Base-by-base conservation (phyloP, 2,888 invertebrate species). In the Schrankia costaestrigalis region DNA sequence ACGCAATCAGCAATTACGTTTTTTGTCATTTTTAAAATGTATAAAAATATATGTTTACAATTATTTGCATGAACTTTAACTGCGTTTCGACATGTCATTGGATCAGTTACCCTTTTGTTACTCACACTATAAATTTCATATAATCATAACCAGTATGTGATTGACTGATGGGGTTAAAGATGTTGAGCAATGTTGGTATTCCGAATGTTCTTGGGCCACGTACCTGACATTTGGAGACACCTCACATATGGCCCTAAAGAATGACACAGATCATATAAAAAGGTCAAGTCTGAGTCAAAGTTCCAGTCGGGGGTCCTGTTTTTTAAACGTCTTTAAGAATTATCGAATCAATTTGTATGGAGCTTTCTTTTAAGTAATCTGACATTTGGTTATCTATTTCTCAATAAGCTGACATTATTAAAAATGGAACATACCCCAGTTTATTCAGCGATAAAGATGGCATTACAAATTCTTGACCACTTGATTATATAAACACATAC, bases 51-150 rank as follows among this genome's bases (percentile, higher is more conserved):
- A 45, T 29, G 41, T 57, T 60, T 40, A 48, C 46, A 54, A 50
- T 51, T 59, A 56, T 60, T 60, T 53, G 41, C 52, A 45, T 59
- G 65, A 69, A 64, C 68, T 69, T 68, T 63, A 53, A 22, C 31
- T 28, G 7, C 10, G 22, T 68, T 62, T 53, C 68, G 50, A 45
- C 56, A 62, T 54, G 32, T 50, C 49, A 45, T 39, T 32, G 35
- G 28, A 39, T 51, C 38, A 31, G 46, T 46, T 55, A 55, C 45
- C 49, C 46, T 48, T 56, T 56, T 46, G 51, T 54, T 54, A 35
- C 38, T 42, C 41, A 41, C 22, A 41, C 40, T 48, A 39, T 57
- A 61, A 60, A 63, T 60, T 55, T 55, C 50, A 56, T 42, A 46
- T 70, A 70, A 70, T 65, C 56, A 68, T 62, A 58, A 61, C 56